Evolutionary conservation across 1,140 invertebrate species (phyloP).

Genomic region (Drosophila seguyi): DNA sequence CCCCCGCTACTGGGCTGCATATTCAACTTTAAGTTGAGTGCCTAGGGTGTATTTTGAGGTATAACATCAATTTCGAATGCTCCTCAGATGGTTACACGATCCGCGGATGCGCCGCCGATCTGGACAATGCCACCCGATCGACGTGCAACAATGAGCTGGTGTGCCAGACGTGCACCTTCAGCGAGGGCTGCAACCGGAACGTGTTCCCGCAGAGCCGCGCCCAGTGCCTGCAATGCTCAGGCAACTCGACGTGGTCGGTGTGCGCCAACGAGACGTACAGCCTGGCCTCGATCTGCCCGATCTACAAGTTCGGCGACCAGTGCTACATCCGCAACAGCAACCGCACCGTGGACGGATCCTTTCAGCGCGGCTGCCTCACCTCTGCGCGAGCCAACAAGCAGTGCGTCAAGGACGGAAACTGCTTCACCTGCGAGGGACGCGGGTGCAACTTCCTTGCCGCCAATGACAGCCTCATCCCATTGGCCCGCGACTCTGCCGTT

Average conservation of each 20-base stretch:
- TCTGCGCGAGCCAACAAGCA: constrained; percentile 66
- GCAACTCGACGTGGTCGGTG: constrained; percentile 55
- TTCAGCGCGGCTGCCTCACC: constrained; percentile 77
- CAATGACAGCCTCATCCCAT: constrained; percentile 61
- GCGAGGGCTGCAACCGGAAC: constrained; percentile 74
- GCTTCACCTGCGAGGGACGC: constrained; percentile 70
- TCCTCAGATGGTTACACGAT: constrained; percentile 71
- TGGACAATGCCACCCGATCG: constrained; percentile 59
- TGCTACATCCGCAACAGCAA: constrained; percentile 77
- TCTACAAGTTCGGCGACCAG: constrained; percentile 72
- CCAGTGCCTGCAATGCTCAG: constrained; percentile 73
- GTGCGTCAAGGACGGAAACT: constrained; percentile 65
- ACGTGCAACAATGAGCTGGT: constrained; percentile 76
- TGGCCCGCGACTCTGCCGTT: constrained; percentile 67
- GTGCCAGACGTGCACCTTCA: constrained; percentile 62
- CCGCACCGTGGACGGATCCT: constrained; percentile 54
- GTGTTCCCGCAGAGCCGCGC: constrained; percentile 68
- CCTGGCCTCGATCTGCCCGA: constrained; percentile 57
- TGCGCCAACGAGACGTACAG: constrained; percentile 65
- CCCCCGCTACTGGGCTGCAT: background rate
- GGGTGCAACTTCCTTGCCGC: constrained; percentile 70
- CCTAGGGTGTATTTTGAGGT: too few species aligned
- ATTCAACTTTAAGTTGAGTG: background rate
- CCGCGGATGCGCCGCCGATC: constrained; percentile 70
- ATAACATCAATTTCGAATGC: background rate